phyloP scores from a whole-genome alignment of 2,888 invertebrate genomes.

The Dioctria rufipes region DNA sequence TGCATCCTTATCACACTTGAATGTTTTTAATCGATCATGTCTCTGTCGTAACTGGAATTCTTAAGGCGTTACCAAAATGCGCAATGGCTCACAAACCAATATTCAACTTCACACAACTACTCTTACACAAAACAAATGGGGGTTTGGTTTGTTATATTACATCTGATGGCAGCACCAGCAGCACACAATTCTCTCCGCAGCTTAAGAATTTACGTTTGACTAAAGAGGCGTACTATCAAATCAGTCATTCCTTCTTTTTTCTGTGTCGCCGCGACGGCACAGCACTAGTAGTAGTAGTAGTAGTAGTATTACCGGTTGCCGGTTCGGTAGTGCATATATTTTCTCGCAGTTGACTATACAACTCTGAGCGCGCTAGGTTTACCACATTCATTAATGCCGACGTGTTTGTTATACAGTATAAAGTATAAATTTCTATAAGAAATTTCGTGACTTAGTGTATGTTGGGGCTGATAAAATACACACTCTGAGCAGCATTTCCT shows the following conservation, averaged over 20 bases:
- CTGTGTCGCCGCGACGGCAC: constrained; percentile 52
- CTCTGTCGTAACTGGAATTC: constrained; percentile 20
- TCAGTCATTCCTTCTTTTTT: constrained; percentile 69
- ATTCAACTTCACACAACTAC: constrained; percentile 50
- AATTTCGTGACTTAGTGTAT: too few species aligned
- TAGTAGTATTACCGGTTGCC: background rate
- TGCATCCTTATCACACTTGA: constrained; percentile 7
- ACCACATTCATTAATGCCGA: too few species aligned
- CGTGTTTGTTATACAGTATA: too few species aligned
- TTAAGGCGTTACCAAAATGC: constrained; percentile 62
- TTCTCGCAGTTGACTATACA: background rate
- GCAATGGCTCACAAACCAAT: constrained; percentile 56
- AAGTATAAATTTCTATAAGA: too few species aligned
- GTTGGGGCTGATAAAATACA: background rate
- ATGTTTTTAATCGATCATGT: constrained; percentile 14
- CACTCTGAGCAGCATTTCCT: background rate
- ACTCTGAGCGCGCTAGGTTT: too few species aligned
- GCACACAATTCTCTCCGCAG: background rate
- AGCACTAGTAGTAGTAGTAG: too few species aligned
- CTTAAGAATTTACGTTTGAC: constrained; percentile 59
- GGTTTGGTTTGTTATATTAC: constrained; percentile 68
- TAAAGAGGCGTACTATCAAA: constrained; percentile 71
- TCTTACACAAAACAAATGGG: constrained; percentile 68
- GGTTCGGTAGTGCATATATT: background rate
- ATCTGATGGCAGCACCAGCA: constrained; percentile 12